Percentiles rank a stretch among this genome's conserved stretches.
These are phyloP conservation scores for Philonicus albiceps DNA, from an alignment of 2,888 invertebrate species.

Conservation along the genomic window DNA sequence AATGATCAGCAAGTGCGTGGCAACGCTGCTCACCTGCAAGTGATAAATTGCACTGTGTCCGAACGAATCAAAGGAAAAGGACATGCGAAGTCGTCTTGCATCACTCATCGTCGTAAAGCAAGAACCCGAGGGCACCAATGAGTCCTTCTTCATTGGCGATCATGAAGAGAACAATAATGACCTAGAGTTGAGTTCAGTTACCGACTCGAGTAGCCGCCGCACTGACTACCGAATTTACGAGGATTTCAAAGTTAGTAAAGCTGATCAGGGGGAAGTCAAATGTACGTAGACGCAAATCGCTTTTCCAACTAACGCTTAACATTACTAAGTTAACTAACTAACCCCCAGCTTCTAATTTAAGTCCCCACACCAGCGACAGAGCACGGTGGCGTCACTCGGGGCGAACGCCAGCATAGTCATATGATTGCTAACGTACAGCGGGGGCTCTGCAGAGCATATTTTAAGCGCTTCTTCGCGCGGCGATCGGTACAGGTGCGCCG, in stretches of 20 bases:
- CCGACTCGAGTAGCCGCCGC: neutral
- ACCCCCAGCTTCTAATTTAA: neutral
- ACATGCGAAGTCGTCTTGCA: conserved; percentile 64
- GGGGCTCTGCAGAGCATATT: neutral
- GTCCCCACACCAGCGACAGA: neutral
- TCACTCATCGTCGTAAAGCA: conserved; percentile 64
- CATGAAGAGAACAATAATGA: conserved; percentile 38
- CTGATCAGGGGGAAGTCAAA: neutral
- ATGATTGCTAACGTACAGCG: neutral
- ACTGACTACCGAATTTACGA: conserved; percentile 3
- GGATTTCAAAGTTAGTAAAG: conserved; percentile 16
- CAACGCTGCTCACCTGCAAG: neutral
- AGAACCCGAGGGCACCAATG: conserved; percentile 54
- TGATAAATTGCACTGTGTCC: neutral
- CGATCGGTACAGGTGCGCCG: neutral
- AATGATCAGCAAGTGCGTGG: neutral
- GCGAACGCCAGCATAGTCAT: neutral
- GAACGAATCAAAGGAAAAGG: conserved; percentile 35
- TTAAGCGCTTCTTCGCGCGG: neutral
- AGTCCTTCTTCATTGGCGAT: neutral
- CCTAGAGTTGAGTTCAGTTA: neutral
- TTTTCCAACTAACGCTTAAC: neutral
- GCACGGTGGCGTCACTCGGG: neutral
- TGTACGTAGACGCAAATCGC: conserved; percentile 18
- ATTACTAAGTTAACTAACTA: neutral